These are phyloP conservation scores for Lepeophtheirus nordmannii DNA, from an alignment of 2,888 invertebrate genomes.

Conservation along the genomic window DNA sequence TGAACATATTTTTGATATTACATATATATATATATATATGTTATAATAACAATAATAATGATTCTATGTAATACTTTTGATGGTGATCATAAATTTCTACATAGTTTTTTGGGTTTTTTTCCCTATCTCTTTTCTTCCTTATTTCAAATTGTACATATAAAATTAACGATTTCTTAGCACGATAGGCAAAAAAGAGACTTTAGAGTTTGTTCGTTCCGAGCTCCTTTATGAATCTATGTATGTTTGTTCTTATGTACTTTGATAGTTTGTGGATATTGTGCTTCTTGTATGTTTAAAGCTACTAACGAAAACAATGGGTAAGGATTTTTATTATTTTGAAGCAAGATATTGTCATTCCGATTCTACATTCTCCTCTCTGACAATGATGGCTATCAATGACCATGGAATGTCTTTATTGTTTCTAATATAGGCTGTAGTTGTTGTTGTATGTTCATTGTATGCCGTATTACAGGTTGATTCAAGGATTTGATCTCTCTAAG, in stretches of 20 bases:
- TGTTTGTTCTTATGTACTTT: background rate
- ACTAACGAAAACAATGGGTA: background rate
- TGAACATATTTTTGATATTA: conserved; percentile 3
- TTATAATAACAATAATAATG: background rate
- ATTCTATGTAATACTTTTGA: background rate
- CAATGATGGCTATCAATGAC: background rate
- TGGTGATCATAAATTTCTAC: too few relatives aligned
- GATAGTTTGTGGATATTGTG: background rate
- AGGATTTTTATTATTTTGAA: background rate
- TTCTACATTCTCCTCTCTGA: background rate
- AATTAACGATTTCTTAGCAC: conserved; percentile 6
- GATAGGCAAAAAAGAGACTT: conserved; percentile 3
- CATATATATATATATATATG: background rate
- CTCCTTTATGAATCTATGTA: background rate
- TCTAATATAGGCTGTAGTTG: background rate
- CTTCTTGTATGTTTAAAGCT: background rate
- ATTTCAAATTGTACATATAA: background rate
- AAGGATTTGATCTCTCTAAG: too few relatives aligned
- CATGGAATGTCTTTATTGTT: conserved; percentile 6
- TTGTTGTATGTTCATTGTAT: too few relatives aligned
- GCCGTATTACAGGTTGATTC: too few relatives aligned
- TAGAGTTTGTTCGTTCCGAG: background rate
- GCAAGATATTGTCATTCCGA: background rate
- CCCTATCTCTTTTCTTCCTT: background rate
- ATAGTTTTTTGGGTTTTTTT: too few relatives aligned